A percentile compares a stretch with the other conserved stretches of the same genome.
Evolutionary conservation across 2,888 invertebrate species (phyloP).

Genomic region (Aphrophora alni): DNA sequence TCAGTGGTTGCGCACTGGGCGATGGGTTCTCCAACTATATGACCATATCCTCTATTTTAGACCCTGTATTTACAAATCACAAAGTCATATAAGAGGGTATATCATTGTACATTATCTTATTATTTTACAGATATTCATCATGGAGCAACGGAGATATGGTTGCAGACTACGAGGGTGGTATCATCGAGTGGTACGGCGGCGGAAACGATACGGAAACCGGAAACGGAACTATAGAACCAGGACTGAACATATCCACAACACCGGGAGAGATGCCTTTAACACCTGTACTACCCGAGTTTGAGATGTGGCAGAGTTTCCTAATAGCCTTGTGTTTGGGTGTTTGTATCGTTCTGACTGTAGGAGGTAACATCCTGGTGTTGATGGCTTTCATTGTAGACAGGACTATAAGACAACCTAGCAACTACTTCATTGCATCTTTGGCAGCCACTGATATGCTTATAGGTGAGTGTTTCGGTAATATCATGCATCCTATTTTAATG

Average conservation of each 20-base stretch:
- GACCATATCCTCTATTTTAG: too few species aligned
- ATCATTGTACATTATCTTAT: too few species aligned
- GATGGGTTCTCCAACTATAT: too few species aligned
- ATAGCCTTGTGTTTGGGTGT: constrained; percentile 86
- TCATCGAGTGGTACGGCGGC: constrained; percentile 15
- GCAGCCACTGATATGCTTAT: constrained; percentile 97
- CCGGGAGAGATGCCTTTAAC: constrained; percentile 50
- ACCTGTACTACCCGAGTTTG: constrained; percentile 80
- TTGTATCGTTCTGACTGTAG: constrained; percentile 90
- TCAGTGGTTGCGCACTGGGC: too few species aligned
- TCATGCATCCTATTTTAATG: too few species aligned
- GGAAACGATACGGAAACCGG: constrained; percentile 12
- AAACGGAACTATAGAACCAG: background rate
- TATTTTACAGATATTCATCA: constrained; percentile 36
- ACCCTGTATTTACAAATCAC: too few species aligned
- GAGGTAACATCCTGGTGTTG: constrained; percentile 94
- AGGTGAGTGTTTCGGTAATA: constrained; percentile 75
- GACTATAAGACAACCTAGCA: constrained; percentile 94
- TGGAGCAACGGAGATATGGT: constrained; percentile 41
- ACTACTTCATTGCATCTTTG: constrained; percentile 98
- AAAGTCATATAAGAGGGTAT: too few species aligned
- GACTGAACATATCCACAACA: constrained; percentile 19
- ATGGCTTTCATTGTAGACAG: constrained; percentile 94
- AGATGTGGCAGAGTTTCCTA: constrained; percentile 86
- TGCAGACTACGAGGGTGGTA: constrained; percentile 35